A percentile compares a stretch with the other conserved stretches of the same genome.
phyloP scores from a whole-genome alignment of 2,113 vertebrate genomes.

The Tachuris rubrigastra region DNA sequence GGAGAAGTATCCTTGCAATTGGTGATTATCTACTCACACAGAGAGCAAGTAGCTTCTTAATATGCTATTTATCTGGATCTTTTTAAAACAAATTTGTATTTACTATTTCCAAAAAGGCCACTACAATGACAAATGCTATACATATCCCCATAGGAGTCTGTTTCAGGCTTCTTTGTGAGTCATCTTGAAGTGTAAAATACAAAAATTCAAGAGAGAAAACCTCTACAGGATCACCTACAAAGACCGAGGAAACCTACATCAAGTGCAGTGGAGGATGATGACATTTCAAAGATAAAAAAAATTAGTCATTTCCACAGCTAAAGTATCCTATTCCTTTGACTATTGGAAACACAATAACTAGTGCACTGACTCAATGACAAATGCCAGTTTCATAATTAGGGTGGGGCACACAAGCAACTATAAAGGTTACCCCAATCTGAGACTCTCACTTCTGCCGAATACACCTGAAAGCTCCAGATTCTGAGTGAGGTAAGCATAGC shows the following conservation, averaged over 20 bases:
- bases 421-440: constrained; percentile 25
- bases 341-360: neutral
- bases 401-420: constrained; percentile 55
- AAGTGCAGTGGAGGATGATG: neutral
- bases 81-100: neutral
- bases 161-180: neutral
- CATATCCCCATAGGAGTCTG: neutral
- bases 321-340: neutral
- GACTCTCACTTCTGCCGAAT: constrained; percentile 4
- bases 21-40: neutral
- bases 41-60: neutral
- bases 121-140: neutral
- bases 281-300: neutral
- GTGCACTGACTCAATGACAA: constrained; percentile 45
- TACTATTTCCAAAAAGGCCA: neutral
- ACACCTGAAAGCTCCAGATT: neutral
- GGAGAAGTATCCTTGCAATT: neutral
- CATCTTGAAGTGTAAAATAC: neutral
- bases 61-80: neutral
- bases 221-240: neutral
- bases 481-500: constrained; percentile 42
- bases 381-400: constrained; percentile 52
- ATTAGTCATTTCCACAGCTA: neutral
- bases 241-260: neutral
- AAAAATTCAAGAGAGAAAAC: neutral